A percentile compares a stretch with the other conserved stretches of the same genome.
Evolutionary conservation across 2,888 invertebrate genomes (phyloP).

Genomic region (Euclidia mi): DNA sequence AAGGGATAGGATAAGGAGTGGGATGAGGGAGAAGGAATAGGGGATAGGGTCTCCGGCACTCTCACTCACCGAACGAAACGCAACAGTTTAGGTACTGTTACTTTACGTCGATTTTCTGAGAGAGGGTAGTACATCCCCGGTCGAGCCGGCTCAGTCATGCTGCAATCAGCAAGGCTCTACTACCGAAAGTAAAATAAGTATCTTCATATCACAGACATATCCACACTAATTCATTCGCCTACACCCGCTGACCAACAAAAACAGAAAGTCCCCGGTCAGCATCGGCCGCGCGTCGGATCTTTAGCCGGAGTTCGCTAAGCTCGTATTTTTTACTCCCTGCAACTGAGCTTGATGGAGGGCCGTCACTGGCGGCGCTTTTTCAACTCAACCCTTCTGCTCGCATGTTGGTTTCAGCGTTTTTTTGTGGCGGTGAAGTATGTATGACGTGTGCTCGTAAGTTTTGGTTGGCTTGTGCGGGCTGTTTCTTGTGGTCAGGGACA

Average conservation of each 20-base stretch:
- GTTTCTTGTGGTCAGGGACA: background rate
- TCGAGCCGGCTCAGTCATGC: too few relatives aligned
- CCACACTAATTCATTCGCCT: constrained; percentile 20
- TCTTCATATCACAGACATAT: constrained; percentile 18
- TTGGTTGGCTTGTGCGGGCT: background rate
- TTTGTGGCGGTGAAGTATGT: constrained; percentile 50
- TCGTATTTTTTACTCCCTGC: constrained; percentile 54
- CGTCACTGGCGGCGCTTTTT: constrained; percentile 47
- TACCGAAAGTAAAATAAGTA: too few relatives aligned
- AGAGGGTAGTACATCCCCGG: too few relatives aligned
- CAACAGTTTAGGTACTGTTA: too few relatives aligned
- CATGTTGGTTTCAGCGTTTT: constrained; percentile 30
- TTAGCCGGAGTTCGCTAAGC: constrained; percentile 13
- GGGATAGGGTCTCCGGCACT: too few relatives aligned
- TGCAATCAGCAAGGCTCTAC: too few relatives aligned
- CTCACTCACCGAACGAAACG: too few relatives aligned
- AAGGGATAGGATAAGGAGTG: too few relatives aligned
- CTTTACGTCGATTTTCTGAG: too few relatives aligned
- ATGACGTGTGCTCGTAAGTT: constrained; percentile 28
- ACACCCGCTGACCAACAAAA: constrained; percentile 75
- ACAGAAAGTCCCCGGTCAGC: constrained; percentile 54
- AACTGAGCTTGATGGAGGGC: constrained; percentile 76
- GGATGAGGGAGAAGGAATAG: too few relatives aligned
- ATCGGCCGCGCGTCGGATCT: constrained; percentile 28
- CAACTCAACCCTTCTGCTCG: constrained; percentile 48